phyloP scores from a whole-genome alignment of 2,797 vertebrate genomes.

The Scyliorhinus canicula region DNA sequence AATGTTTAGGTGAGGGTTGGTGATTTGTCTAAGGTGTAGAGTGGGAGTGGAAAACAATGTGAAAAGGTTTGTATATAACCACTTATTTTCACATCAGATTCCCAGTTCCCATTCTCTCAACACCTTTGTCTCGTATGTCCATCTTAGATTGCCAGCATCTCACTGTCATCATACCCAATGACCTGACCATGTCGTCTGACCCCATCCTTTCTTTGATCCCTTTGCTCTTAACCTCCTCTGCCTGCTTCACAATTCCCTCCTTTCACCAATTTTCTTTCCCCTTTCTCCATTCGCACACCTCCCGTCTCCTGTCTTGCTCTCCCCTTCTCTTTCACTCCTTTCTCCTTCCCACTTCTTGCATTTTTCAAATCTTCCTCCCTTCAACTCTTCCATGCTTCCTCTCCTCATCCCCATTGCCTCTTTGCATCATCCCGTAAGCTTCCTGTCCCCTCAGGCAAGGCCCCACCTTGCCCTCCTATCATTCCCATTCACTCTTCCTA shows the following conservation, averaged over 20 bases:
- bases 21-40: neutral
- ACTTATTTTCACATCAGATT: neutral
- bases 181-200: neutral
- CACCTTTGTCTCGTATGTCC: neutral
- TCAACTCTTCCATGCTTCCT: neutral
- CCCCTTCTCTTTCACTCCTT: neutral
- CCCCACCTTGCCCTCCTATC: neutral
- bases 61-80: neutral
- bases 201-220: neutral
- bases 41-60: neutral
- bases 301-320: neutral
- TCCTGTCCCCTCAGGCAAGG: neutral
- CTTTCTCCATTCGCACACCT: neutral
- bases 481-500: neutral
- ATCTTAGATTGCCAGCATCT: too few relatives aligned
- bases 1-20: neutral
- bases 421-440: neutral
- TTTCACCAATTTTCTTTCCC: neutral
- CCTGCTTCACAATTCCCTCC: neutral
- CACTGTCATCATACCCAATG: neutral
- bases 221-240: neutral
- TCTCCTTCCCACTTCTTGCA: neutral
- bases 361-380: neutral
- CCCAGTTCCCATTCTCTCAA: too few relatives aligned
- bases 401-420: neutral